Conservation (phyloP, 1,140 invertebrate genomes). For the Ptiloglossa arizonensis region DNA sequence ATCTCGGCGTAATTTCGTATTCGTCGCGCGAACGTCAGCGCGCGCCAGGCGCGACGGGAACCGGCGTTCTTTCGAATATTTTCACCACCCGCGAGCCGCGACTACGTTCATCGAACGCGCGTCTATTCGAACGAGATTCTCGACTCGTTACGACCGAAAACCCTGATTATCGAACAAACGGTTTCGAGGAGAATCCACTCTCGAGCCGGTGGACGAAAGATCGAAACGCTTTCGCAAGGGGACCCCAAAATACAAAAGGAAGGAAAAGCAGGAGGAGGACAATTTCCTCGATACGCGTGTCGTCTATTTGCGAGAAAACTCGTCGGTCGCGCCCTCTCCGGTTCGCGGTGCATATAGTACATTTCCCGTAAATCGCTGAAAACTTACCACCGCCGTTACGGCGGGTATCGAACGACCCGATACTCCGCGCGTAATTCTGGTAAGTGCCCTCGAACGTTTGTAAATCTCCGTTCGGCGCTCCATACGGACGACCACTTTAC, state of each 20-base stretch:
- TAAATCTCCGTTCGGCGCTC: conserved; percentile 49
- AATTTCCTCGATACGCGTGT: conserved; percentile 39
- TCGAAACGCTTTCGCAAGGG: no score
- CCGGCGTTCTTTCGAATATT: no score
- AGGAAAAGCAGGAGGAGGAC: background rate
- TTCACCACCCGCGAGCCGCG: no score
- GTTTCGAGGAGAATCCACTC: background rate
- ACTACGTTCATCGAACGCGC: no score
- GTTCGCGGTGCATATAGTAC: conserved; percentile 9
- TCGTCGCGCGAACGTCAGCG: no score
- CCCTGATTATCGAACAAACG: no score
- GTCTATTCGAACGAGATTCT: no score
- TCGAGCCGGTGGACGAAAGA: no score
- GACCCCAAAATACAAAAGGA: background rate
- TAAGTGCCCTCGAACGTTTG: conserved; percentile 60
- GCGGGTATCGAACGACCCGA: conserved; percentile 16
- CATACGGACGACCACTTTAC: conserved; percentile 55
- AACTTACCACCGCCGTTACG: conserved; percentile 52
- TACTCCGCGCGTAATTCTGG: conserved; percentile 53
- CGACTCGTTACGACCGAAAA: no score
- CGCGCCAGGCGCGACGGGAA: no score
- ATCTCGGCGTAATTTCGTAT: no score
- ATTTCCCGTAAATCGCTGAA: conserved; percentile 53
- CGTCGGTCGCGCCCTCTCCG: conserved; percentile 8
- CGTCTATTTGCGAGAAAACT: conserved; percentile 48